Conservation (phyloP, 2,888 invertebrate genomes). For the Standfussiana lucernea region DNA sequence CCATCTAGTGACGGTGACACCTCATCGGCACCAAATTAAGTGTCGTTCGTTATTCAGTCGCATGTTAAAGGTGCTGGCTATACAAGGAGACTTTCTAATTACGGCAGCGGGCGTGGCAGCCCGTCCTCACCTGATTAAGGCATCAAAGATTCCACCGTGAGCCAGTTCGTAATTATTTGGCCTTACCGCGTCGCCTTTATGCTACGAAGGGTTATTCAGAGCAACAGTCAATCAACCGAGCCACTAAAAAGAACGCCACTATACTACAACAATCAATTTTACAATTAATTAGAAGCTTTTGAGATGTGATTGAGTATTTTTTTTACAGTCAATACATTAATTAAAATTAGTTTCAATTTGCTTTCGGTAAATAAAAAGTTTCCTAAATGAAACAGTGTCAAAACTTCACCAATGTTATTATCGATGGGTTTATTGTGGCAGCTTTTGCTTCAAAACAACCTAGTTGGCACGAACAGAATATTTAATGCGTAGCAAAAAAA, state of each 20-base stretch:
- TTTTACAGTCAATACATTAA: conserved; percentile 19
- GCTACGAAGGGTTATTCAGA: conserved; percentile 64
- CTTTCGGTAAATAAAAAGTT: conserved; percentile 28
- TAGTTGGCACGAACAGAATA: conserved; percentile 45
- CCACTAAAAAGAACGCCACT: conserved; percentile 44
- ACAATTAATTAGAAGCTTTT: conserved; percentile 40
- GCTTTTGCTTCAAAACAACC: conserved; percentile 16
- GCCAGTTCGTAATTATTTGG: conserved; percentile 82
- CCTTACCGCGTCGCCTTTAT: conserved; percentile 71
- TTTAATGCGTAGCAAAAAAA: conserved; percentile 59
- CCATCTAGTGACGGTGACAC: conserved; percentile 48
- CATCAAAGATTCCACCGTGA: conserved; percentile 82
- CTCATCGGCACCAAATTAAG: conserved; percentile 67
- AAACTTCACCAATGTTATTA: conserved; percentile 22
- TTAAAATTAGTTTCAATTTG: conserved; percentile 23
- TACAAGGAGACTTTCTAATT: conserved; percentile 85
- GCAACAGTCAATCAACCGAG: conserved; percentile 61
- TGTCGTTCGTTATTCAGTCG: conserved; percentile 67
- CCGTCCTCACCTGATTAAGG: conserved; percentile 85
- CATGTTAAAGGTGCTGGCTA: conserved; percentile 71
- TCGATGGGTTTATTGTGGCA: conserved; percentile 32
- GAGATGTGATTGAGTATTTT: conserved; percentile 32
- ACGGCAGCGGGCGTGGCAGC: conserved; percentile 80
- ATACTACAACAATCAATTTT: conserved; percentile 45
- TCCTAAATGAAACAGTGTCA: conserved; percentile 26